A percentile compares a stretch with the other conserved stretches of the same genome.
phyloP scores from a whole-genome alignment of 2,888 invertebrate genomes.

The Caenorhabditis wallacei region DNA sequence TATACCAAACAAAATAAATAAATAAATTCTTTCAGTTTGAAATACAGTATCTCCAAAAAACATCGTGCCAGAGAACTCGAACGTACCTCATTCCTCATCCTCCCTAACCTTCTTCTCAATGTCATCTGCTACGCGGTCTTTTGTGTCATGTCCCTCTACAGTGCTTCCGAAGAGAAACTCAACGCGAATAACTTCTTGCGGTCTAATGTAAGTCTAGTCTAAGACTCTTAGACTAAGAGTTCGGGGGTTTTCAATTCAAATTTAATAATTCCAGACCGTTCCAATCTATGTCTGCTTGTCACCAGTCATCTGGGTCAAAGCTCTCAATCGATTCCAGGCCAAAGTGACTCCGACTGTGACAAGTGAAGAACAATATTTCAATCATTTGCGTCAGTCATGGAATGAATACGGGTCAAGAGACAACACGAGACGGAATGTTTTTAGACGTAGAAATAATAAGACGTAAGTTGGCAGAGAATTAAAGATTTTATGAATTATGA shows the following conservation, averaged over 20 bases:
- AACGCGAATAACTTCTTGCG: not conserved
- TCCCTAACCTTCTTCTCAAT: conserved; percentile 14
- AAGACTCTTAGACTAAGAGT: too few relatives aligned
- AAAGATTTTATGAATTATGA: not conserved
- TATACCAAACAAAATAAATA: not conserved
- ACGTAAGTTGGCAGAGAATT: not conserved
- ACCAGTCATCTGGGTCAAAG: not conserved
- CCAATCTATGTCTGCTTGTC: not conserved
- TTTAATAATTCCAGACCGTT: not conserved
- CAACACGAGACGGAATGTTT: not conserved
- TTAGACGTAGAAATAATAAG: not conserved
- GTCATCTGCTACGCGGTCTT: conserved; percentile 13
- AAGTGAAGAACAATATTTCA: not conserved
- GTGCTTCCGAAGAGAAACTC: not conserved
- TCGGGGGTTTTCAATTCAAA: too few relatives aligned
- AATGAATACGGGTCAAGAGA: not conserved
- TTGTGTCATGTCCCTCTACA: not conserved
- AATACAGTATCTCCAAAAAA: not conserved
- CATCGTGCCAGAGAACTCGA: not conserved
- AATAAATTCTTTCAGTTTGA: not conserved
- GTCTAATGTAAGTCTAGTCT: not conserved
- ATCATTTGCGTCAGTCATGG: not conserved
- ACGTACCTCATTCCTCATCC: not conserved
- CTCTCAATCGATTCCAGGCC: not conserved
- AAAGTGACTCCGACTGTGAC: not conserved